These are phyloP conservation scores for Erethizon dorsatum DNA, from an alignment of 2,797 vertebrate genomes.

Conservation along the genomic window DNA sequence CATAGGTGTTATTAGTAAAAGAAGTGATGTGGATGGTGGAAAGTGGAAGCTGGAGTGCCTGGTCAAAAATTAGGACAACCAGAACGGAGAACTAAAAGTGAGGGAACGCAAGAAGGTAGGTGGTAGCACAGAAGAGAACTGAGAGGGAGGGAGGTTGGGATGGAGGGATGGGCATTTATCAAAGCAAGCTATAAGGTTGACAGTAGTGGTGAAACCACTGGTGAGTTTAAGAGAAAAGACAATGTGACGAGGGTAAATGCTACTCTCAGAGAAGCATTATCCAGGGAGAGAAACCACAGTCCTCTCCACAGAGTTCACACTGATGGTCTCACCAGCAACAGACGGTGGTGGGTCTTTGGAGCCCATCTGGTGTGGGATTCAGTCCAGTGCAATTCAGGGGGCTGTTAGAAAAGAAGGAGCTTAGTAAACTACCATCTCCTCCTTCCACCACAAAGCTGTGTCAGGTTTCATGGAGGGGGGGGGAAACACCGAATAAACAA, in stretches of 20 bases:
- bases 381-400: background rate
- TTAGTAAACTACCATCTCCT: background rate
- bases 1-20: background rate
- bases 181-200: background rate
- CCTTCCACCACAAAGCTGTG: background rate
- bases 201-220: background rate
- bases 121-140: background rate
- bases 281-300: background rate
- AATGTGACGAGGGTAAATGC: too few species aligned
- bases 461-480: background rate
- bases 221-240: background rate
- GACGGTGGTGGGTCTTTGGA: background rate
- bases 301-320: background rate
- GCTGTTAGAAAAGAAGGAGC: background rate
- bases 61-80: background rate
- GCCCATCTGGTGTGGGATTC: background rate
- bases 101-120: background rate
- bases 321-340: background rate
- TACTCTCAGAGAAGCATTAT: background rate
- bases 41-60: background rate
- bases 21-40: background rate
- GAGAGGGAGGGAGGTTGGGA: background rate
- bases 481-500: background rate
- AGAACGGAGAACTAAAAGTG: background rate
- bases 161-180: background rate